Evolutionary conservation across 2,888 invertebrate species (phyloP).

Genomic region (Ellobium chinense): DNA sequence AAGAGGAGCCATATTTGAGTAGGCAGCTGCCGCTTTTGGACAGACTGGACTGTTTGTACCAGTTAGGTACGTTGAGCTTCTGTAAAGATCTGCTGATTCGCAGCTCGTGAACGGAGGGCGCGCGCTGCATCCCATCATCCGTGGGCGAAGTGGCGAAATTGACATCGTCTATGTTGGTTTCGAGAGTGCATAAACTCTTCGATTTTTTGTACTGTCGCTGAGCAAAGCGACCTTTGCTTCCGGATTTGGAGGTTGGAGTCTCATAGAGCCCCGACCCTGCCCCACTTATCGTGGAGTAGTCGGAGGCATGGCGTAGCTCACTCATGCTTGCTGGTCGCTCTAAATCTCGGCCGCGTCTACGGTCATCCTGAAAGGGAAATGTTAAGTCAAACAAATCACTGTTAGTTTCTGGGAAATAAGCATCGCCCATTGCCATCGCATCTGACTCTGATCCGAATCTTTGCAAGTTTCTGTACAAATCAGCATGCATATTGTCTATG

Average conservation of each 20-base stretch:
- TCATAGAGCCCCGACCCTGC: background rate
- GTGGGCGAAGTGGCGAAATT: conserved; percentile 53
- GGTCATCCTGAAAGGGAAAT: conserved; percentile 67
- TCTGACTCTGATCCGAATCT: conserved; percentile 48
- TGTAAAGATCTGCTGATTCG: conserved; percentile 95
- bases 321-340: conserved; percentile 72
- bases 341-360: conserved; percentile 38
- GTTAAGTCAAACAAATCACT: conserved; percentile 58
- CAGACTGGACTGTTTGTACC: conserved; percentile 86
- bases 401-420: conserved; percentile 64
- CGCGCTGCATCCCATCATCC: conserved; percentile 80
- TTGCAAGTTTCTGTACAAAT: conserved; percentile 55
- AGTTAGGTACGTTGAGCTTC: conserved; percentile 95
- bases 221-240: conserved; percentile 67
- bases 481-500: conserved; percentile 63
- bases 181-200: conserved; percentile 71
- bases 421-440: conserved; percentile 2
- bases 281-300: conserved; percentile 39
- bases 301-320: conserved; percentile 56
- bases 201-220: conserved; percentile 69
- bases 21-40: conserved; percentile 70
- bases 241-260: background rate
- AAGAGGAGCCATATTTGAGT: conserved; percentile 67
- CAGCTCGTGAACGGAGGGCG: conserved; percentile 95
- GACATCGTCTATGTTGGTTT: conserved; percentile 68